phyloP scores from a whole-genome alignment of 2,888 invertebrate genomes.

The Liposcelis brunnea region DNA sequence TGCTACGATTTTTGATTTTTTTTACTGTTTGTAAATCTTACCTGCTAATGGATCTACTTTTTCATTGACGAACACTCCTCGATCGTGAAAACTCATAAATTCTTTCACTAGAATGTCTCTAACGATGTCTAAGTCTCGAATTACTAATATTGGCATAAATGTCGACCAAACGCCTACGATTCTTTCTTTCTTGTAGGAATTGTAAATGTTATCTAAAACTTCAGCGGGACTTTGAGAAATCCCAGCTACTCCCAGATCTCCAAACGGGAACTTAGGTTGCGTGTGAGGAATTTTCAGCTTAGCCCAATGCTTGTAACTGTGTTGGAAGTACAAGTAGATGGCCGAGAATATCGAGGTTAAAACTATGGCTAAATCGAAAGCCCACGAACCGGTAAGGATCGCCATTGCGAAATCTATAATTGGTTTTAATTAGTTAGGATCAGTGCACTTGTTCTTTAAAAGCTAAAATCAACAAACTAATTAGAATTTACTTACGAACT shows the following conservation, averaged over 20 bases:
- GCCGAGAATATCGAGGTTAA: not conserved
- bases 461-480: too few species aligned
- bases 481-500: too few species aligned
- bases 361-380: too few species aligned
- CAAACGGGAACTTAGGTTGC: slow-evolving; percentile 9
- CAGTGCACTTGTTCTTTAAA: too few species aligned
- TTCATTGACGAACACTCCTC: slow-evolving; percentile 42
- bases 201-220: not conserved
- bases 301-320: slow-evolving; percentile 12
- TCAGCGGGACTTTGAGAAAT: not conserved
- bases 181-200: not conserved
- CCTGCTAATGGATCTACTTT: slow-evolving; percentile 37
- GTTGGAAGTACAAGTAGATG: slow-evolving; percentile 1
- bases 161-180: not conserved
- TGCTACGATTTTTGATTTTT: too few species aligned
- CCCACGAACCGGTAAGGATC: too few species aligned
- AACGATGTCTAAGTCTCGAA: slow-evolving; percentile 42
- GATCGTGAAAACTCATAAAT: slow-evolving; percentile 44
- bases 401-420: too few species aligned
- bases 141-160: slow-evolving; percentile 38
- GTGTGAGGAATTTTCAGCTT: slow-evolving; percentile 9
- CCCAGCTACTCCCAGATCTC: not conserved
- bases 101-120: slow-evolving; percentile 38
- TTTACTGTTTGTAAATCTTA: not conserved
- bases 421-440: too few species aligned